Conservation (phyloP, 2,888 invertebrate species). For the Ormyrus pomaceus region DNA sequence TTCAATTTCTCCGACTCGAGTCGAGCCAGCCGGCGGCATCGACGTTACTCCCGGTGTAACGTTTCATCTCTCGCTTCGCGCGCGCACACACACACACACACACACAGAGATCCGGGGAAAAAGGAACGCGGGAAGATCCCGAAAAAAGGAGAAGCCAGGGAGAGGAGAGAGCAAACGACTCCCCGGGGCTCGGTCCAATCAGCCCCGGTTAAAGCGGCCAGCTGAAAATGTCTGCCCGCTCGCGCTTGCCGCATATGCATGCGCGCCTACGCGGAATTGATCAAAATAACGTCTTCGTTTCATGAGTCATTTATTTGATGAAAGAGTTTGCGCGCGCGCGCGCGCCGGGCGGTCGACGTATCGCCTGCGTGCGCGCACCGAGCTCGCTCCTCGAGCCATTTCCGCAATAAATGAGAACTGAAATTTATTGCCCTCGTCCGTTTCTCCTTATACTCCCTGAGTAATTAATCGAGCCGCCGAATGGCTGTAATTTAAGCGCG, state of each 20-base stretch:
- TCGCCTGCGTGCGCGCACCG: not conserved
- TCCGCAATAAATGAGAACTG: slow-evolving; percentile 22
- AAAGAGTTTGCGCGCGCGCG: slow-evolving; percentile 13
- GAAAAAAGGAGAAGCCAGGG: slow-evolving; percentile 21
- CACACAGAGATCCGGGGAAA: not conserved
- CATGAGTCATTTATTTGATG: slow-evolving; percentile 41
- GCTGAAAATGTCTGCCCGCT: slow-evolving; percentile 63
- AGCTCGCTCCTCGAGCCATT: slow-evolving; percentile 14
- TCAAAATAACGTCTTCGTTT: slow-evolving; percentile 53
- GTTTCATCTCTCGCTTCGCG: slow-evolving; percentile 53
- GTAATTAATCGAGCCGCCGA: slow-evolving; percentile 69
- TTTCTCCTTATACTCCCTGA: slow-evolving; percentile 65
- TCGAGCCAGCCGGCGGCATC: not conserved
- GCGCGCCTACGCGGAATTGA: slow-evolving; percentile 48
- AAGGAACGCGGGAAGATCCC: not conserved
- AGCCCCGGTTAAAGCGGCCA: slow-evolving; percentile 63
- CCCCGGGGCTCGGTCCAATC: slow-evolving; percentile 71
- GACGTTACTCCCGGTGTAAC: slow-evolving; percentile 44
- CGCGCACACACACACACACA: not conserved
- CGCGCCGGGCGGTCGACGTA: slow-evolving; percentile 25
- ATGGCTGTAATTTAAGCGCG: not conserved
- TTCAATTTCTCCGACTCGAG: slow-evolving; percentile 62
- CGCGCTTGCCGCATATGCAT: not conserved
- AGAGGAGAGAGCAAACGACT: slow-evolving; percentile 64
- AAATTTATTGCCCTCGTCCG: slow-evolving; percentile 56